A percentile compares a stretch with the other conserved stretches of the same genome.
These are phyloP conservation scores for Trissolcus japonicus DNA, from an alignment of 2,888 invertebrate genomes.

Conservation along the genomic window DNA sequence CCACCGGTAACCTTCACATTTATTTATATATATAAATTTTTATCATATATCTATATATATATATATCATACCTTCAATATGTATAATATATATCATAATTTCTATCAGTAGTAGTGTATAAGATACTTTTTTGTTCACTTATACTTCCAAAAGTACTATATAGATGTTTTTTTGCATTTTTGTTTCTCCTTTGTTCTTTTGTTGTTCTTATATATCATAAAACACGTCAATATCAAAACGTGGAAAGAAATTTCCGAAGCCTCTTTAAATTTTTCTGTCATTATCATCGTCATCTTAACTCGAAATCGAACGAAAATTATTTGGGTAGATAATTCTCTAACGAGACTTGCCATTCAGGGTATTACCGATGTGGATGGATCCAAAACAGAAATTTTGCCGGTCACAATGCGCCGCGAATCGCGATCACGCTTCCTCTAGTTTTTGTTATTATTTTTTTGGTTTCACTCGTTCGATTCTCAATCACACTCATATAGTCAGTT, in stretches of 20 bases:
- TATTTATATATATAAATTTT: constrained; percentile 67
- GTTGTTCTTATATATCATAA: constrained; percentile 45
- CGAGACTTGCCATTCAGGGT: constrained; percentile 84
- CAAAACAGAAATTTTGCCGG: constrained; percentile 74
- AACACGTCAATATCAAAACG: constrained; percentile 71
- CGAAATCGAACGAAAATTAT: constrained; percentile 63
- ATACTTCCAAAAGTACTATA: constrained; percentile 74
- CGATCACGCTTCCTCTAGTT: constrained; percentile 21
- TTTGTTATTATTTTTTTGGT: constrained; percentile 15
- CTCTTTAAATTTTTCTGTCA: constrained; percentile 51
- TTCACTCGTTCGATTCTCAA: constrained; percentile 59
- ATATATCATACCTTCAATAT: constrained; percentile 59
- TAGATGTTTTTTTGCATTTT: constrained; percentile 67
- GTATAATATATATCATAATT: constrained; percentile 71
- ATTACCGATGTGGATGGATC: constrained; percentile 79
- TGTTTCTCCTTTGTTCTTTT: constrained; percentile 65
- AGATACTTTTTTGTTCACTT: constrained; percentile 74
- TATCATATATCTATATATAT: constrained; percentile 63
- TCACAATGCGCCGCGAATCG: constrained; percentile 60
- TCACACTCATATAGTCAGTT: constrained; percentile 51
- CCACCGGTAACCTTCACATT: constrained; percentile 72
- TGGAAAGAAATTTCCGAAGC: constrained; percentile 70
- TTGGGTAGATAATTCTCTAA: constrained; percentile 61
- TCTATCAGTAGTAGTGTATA: constrained; percentile 73
- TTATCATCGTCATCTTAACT: constrained; percentile 57